A percentile compares a stretch with the other conserved stretches of the same genome.
Conservation (phyloP, 2,888 invertebrate species). For the Cephus nigrinus region DNA sequence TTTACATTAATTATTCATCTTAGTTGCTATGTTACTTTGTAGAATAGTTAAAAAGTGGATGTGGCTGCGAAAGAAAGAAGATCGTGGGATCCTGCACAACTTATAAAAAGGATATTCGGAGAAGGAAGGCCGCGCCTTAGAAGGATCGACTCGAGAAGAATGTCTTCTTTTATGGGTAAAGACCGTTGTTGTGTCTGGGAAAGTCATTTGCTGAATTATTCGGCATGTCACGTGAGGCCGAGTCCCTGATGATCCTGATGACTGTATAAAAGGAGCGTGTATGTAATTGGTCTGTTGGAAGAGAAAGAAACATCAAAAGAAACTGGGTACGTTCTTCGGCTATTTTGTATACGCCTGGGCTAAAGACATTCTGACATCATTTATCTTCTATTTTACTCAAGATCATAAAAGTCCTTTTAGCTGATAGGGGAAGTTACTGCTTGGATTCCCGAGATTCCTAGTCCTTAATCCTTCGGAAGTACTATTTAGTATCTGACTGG, state of each 20-base stretch:
- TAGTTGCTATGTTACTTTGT: neutral
- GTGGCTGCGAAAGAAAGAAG: neutral
- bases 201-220: neutral
- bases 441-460: neutral
- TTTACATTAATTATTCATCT: constrained; percentile 2
- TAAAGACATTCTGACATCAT: neutral
- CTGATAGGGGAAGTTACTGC: neutral
- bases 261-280: neutral
- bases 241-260: neutral
- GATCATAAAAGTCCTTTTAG: neutral
- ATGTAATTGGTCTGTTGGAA: neutral
- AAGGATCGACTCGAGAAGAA: constrained; percentile 19
- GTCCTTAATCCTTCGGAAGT: neutral
- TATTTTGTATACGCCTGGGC: neutral
- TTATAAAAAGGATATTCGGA: neutral
- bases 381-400: neutral
- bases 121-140: constrained; percentile 22
- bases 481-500: neutral
- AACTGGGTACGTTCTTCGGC: neutral
- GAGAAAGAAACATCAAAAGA: neutral
- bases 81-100: neutral
- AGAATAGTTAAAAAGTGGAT: neutral
- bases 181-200: neutral
- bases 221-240: neutral
- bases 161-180: neutral